Percentiles rank a stretch among this genome's conserved stretches.
These are phyloP conservation scores for Drosophila seclusa DNA, from an alignment of 2,888 invertebrate species.

Conservation along the genomic window DNA sequence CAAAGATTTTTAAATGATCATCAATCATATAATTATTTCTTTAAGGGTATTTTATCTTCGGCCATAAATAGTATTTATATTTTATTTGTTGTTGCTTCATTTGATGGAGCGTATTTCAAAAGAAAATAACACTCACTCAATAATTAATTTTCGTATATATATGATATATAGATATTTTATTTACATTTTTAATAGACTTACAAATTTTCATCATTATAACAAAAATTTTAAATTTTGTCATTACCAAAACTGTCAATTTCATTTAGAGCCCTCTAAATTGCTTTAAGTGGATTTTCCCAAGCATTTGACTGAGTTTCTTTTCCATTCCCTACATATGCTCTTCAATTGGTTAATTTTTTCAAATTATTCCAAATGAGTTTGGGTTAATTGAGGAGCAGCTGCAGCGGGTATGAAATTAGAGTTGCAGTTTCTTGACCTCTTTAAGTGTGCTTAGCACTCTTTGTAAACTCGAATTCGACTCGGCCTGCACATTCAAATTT, in stretches of 20 bases:
- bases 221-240: background rate
- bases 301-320: slow-evolving; percentile 19
- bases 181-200: background rate
- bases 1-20: background rate
- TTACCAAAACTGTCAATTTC: slow-evolving; percentile 16
- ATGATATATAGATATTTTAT: slow-evolving; percentile 7
- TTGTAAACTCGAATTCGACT: slow-evolving; percentile 51
- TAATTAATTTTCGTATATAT: background rate
- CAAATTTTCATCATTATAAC: slow-evolving; percentile 7
- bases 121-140: background rate
- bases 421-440: slow-evolving; percentile 69
- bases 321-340: slow-evolving; percentile 33
- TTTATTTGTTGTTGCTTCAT: background rate
- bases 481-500: slow-evolving; percentile 50
- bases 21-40: background rate
- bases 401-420: slow-evolving; percentile 17
- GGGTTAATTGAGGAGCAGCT: slow-evolving; percentile 62
- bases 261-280: slow-evolving; percentile 8
- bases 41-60: slow-evolving; percentile 11
- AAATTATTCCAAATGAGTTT: slow-evolving; percentile 76
- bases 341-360: slow-evolving; percentile 72
- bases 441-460: slow-evolving; percentile 63
- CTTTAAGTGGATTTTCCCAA: slow-evolving; percentile 55
- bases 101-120: slow-evolving; percentile 12
- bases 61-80: too few relatives aligned